These are phyloP conservation scores for Epinephelus fuscoguttatus DNA, from an alignment of 2,113 vertebrate genomes.

Conservation along the genomic window DNA sequence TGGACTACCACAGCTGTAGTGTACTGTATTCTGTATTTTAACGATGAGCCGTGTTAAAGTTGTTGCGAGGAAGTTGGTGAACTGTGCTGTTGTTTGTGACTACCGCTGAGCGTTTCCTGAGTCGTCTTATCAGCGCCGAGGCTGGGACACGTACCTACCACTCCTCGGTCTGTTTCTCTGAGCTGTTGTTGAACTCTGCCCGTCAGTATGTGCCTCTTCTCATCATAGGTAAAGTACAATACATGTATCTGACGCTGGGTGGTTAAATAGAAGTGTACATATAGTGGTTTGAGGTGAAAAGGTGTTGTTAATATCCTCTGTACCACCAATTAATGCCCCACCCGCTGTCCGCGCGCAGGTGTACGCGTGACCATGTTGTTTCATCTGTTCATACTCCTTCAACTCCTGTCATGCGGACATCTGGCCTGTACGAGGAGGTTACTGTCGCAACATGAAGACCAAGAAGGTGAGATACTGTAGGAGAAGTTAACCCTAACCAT, in stretches of 20 bases:
- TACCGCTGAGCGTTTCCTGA: constrained; percentile 38
- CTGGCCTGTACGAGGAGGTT: constrained; percentile 75
- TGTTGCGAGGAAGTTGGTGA: not conserved
- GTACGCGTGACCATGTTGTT: constrained; percentile 82
- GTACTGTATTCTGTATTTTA: not conserved
- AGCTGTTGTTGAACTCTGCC: not conserved
- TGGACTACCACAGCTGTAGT: not conserved
- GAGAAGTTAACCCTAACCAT: not conserved
- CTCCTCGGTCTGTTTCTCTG: constrained; percentile 14
- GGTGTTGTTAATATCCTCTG: not conserved
- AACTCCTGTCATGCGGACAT: constrained; percentile 79
- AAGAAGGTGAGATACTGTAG: constrained; percentile 82
- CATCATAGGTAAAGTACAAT: constrained; percentile 13
- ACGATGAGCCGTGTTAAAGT: not conserved
- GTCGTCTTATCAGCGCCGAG: constrained; percentile 29
- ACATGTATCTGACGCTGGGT: not conserved
- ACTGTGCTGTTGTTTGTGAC: constrained; percentile 17
- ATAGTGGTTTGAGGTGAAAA: not conserved
- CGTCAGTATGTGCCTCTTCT: not conserved
- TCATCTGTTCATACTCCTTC: constrained; percentile 82
- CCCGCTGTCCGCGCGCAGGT: constrained; percentile 65
- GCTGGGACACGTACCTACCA: constrained; percentile 8
- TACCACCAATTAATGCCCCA: constrained; percentile 22
- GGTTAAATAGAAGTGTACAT: not conserved
- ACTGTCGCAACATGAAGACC: constrained; percentile 40